A percentile compares a stretch with the other conserved stretches of the same genome.
phyloP scores from a whole-genome alignment of 2,888 invertebrate species.

The Dicyrtoma fusca region DNA sequence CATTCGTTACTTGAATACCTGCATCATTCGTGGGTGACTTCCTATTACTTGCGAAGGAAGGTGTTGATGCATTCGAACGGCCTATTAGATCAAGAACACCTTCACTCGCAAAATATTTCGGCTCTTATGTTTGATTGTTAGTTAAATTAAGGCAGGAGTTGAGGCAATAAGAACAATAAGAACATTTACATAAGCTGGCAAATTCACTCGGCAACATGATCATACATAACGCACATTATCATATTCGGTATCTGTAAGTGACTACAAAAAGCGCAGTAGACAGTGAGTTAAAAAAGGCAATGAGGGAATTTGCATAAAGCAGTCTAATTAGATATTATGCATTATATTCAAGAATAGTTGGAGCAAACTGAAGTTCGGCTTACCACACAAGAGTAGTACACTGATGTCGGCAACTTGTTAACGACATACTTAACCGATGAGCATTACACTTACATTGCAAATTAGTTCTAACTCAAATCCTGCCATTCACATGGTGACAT shows the following conservation, averaged over 20 bases:
- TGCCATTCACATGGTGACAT: conserved; percentile 33
- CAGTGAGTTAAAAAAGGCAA: neutral
- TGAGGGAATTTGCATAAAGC: neutral
- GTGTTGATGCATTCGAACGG: conserved; percentile 80
- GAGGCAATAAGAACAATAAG: conserved; percentile 8
- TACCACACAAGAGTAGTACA: too few relatives aligned
- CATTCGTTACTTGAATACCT: conserved; percentile 69
- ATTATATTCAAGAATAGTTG: too few relatives aligned
- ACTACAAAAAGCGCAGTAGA: neutral
- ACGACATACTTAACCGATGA: neutral
- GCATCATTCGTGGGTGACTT: conserved; percentile 87
- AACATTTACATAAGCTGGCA: neutral
- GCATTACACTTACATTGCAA: neutral
- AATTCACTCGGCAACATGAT: neutral
- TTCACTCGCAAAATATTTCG: conserved; percentile 58
- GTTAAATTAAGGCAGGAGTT: conserved; percentile 30
- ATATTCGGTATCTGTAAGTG: too few relatives aligned
- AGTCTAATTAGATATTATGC: neutral
- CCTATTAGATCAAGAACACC: conserved; percentile 70
- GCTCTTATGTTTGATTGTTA: neutral
- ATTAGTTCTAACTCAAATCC: conserved; percentile 33
- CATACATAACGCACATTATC: too few relatives aligned
- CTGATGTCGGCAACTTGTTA: too few relatives aligned
- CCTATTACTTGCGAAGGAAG: conserved; percentile 60
- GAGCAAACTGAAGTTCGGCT: too few relatives aligned